Evolutionary conservation across 2,888 invertebrate species (phyloP).

Genomic region (Punctoribates punctum): DNA sequence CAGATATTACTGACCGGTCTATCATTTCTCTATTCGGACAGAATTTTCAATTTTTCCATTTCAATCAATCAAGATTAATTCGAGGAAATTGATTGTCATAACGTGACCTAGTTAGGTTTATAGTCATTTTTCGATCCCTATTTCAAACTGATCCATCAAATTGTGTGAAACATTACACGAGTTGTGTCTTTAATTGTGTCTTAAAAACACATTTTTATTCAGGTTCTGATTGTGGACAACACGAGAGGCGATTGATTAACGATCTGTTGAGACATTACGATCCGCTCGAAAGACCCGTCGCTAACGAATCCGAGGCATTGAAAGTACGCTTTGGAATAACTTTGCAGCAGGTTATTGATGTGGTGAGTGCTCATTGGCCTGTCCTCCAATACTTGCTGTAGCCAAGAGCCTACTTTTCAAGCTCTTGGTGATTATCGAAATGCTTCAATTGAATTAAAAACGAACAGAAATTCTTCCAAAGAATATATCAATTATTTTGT

Average conservation of each 20-base stretch:
- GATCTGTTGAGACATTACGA: slow-evolving; percentile 88
- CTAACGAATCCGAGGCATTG: slow-evolving; percentile 92
- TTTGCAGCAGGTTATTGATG: slow-evolving; percentile 96
- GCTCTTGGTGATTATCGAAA: too few relatives aligned
- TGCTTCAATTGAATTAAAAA: too few relatives aligned
- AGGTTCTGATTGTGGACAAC: slow-evolving; percentile 77
- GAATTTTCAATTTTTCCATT: not conserved
- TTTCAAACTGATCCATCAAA: not conserved
- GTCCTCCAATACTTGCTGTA: not conserved
- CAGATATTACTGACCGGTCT: not conserved
- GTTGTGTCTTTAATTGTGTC: not conserved
- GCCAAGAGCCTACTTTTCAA: not conserved
- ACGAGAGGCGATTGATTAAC: slow-evolving; percentile 87
- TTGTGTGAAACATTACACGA: not conserved
- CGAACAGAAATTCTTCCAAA: too few relatives aligned
- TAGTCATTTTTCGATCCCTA: too few relatives aligned
- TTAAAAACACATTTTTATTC: slow-evolving; percentile 53
- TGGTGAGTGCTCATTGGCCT: slow-evolving; percentile 64
- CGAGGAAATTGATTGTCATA: too few relatives aligned
- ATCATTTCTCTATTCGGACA: not conserved
- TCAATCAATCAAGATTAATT: too few relatives aligned
- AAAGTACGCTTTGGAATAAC: slow-evolving; percentile 93
- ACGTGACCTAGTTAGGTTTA: too few relatives aligned
- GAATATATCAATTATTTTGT: too few relatives aligned
- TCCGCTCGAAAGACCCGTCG: slow-evolving; percentile 87